Evolutionary conservation across 1,140 invertebrate species (phyloP).

Genomic region (Schmidtea mediterranea): DNA sequence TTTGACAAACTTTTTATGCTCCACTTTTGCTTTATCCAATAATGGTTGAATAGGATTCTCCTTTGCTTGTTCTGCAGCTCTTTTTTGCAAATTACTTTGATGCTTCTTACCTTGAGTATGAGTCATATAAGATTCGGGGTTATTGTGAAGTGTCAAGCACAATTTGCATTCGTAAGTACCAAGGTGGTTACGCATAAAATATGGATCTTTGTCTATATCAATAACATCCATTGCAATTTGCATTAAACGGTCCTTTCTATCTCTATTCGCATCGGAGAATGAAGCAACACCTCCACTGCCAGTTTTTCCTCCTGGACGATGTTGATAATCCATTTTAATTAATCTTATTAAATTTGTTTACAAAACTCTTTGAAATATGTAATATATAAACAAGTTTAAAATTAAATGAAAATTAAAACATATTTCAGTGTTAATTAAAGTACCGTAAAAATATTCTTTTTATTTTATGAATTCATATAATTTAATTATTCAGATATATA

Average conservation of each 20-base stretch:
- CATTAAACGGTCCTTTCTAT: slow-evolving; percentile 68
- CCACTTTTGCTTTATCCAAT: slow-evolving; percentile 77
- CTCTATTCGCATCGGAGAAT: slow-evolving; percentile 86
- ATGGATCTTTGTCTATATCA: slow-evolving; percentile 65
- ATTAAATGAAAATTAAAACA: too few relatives aligned
- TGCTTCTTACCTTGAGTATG: slow-evolving; percentile 99
- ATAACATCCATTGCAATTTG: slow-evolving; percentile 92
- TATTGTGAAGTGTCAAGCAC: slow-evolving; percentile 90
- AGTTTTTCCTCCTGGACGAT: slow-evolving; percentile 96
- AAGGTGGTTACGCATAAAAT: slow-evolving; percentile 30
- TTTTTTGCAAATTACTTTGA: slow-evolving; percentile 69
- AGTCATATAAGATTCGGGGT: slow-evolving; percentile 93
- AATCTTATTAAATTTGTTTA: too few relatives aligned
- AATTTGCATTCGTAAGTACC: slow-evolving; percentile 91
- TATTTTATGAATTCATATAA: too few relatives aligned
- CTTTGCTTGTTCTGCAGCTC: slow-evolving; percentile 93
- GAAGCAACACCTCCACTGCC: slow-evolving; percentile 91
- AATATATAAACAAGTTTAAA: too few relatives aligned
- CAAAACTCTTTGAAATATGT: too few relatives aligned
- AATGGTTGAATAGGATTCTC: slow-evolving; percentile 69
- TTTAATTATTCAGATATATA: too few relatives aligned
- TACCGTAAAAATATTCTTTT: too few relatives aligned
- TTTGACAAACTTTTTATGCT: slow-evolving; percentile 96
- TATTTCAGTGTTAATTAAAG: too few relatives aligned
- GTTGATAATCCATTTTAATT: too few relatives aligned